Percentiles rank a stretch among this genome's conserved stretches.
Conservation (phyloP, 2,888 invertebrate species). For the Drosophila barbarae region DNA sequence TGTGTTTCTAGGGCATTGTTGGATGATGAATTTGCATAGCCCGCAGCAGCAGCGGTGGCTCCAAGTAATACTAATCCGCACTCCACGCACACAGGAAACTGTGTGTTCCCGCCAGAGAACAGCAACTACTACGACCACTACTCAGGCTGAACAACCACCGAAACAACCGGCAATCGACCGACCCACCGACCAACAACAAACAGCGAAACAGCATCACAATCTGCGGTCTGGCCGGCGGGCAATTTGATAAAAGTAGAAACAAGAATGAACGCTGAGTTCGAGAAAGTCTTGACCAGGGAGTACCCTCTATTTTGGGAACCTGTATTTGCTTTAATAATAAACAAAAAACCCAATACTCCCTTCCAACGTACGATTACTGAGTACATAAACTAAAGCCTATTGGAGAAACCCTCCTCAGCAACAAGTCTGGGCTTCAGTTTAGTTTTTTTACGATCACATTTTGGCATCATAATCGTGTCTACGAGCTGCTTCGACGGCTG, state of each 20-base stretch:
- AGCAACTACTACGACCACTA: constrained; percentile 4
- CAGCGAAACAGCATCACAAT: constrained; percentile 47
- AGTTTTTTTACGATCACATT: constrained; percentile 54
- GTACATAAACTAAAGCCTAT: constrained; percentile 5
- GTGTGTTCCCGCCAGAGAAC: constrained; percentile 15
- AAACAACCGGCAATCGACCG: not conserved
- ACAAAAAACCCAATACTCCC: too few relatives aligned
- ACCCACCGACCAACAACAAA: constrained; percentile 35
- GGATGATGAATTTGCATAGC: constrained; percentile 67
- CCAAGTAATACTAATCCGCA: constrained; percentile 48
- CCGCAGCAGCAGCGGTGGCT: constrained; percentile 38
- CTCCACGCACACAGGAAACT: constrained; percentile 58
- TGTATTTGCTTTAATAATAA: too few relatives aligned
- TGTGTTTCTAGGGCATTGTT: constrained; percentile 66
- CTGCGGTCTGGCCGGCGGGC: constrained; percentile 54
- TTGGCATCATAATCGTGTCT: constrained; percentile 65
- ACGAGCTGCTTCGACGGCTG: constrained; percentile 58
- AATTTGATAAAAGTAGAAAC: constrained; percentile 63
- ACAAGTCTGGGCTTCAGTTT: constrained; percentile 47
- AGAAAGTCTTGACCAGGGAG: not conserved
- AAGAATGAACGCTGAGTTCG: not conserved
- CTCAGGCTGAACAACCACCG: not conserved
- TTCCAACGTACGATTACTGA: too few relatives aligned
- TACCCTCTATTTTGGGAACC: not conserved
- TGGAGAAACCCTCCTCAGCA: constrained; percentile 36